These are phyloP conservation scores for Pegoplata infirma DNA, from an alignment of 2,888 invertebrate genomes.

Conservation along the genomic window DNA sequence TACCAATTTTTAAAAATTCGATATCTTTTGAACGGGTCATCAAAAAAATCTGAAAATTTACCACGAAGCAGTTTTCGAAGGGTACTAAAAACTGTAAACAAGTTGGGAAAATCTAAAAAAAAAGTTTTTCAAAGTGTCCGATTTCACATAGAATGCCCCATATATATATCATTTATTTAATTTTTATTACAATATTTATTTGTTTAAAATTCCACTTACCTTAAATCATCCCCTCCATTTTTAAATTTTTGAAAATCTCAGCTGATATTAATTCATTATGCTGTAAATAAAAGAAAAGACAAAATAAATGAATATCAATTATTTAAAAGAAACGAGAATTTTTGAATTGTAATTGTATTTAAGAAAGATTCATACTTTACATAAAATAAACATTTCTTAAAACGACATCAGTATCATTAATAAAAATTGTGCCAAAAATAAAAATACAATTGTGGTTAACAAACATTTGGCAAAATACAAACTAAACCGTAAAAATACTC, in stretches of 20 bases:
- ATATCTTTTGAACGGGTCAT: no score
- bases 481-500: no score
- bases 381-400: slow-evolving; percentile 7
- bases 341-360: not conserved
- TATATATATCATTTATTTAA: no score
- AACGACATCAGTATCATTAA: slow-evolving; percentile 29
- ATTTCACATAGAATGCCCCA: no score
- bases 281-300: slow-evolving; percentile 7
- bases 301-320: slow-evolving; percentile 5
- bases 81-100: no score
- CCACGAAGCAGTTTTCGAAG: no score
- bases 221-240: not conserved
- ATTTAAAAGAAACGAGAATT: slow-evolving; percentile 1
- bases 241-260: not conserved
- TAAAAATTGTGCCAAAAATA: slow-evolving; percentile 23
- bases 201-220: not conserved
- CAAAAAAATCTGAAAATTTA: no score
- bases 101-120: no score
- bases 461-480: slow-evolving; percentile 19
- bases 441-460: slow-evolving; percentile 32
- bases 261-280: not conserved
- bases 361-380: slow-evolving; percentile 1
- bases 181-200: no score
- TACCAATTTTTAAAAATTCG: no score
- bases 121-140: no score